These are phyloP conservation scores for Geococcyx californianus DNA, from an alignment of 2,113 vertebrate genomes.

Conservation along the genomic window DNA sequence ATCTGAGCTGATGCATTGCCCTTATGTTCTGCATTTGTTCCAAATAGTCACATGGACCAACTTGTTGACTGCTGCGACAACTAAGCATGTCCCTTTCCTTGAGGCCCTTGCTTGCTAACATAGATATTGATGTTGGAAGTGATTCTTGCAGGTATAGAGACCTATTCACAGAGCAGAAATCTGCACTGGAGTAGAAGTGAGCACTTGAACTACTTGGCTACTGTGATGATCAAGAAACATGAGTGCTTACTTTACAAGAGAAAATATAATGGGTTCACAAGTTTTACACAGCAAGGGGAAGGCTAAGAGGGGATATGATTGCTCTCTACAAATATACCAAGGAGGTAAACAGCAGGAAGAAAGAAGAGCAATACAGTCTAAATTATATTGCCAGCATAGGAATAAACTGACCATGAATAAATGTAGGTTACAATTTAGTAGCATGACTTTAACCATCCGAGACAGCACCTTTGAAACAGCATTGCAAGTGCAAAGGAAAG, in stretches of 20 bases:
- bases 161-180: background rate
- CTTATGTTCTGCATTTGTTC: background rate
- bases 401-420: background rate
- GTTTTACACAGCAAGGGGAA: background rate
- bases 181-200: background rate
- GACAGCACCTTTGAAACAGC: background rate
- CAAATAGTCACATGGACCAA: background rate
- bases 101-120: background rate
- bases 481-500: background rate
- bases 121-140: accelerated
- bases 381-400: background rate
- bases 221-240: background rate
- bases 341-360: background rate
- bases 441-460: background rate
- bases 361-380: background rate
- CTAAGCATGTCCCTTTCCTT: background rate
- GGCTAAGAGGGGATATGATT: background rate
- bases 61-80: background rate
- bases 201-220: background rate
- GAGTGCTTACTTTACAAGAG: background rate
- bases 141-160: background rate
- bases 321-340: background rate
- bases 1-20: background rate
- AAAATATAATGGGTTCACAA: background rate
- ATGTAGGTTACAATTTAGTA: background rate